These are phyloP conservation scores for Eucriotettix oculatus DNA, from an alignment of 2,888 invertebrate species.

Conservation along the genomic window DNA sequence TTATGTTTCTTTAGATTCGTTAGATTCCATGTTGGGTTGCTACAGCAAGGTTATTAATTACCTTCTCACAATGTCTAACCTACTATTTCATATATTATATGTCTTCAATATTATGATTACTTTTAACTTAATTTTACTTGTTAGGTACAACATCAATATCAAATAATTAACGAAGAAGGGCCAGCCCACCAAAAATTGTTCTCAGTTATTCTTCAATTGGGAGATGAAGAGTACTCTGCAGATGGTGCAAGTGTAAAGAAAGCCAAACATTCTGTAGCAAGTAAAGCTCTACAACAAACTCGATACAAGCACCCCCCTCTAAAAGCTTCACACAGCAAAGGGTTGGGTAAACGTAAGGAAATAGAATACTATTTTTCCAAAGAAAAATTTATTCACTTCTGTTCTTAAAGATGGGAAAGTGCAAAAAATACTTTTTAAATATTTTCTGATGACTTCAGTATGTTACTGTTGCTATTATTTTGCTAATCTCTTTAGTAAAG, in stretches of 20 bases:
- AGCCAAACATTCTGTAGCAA: constrained; percentile 93
- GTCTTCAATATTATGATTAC: neutral
- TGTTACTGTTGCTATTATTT: too few species aligned
- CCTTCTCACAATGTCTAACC: neutral
- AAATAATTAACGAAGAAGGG: constrained; percentile 87
- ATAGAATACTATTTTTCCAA: too few species aligned
- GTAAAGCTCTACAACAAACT: constrained; percentile 69
- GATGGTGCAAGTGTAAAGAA: constrained; percentile 94
- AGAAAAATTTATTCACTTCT: neutral
- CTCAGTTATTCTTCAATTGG: constrained; percentile 84
- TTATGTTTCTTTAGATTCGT: too few species aligned
- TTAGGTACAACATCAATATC: constrained; percentile 89
- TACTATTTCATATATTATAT: neutral
- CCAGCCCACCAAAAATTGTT: constrained; percentile 97
- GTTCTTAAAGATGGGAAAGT: too few species aligned
- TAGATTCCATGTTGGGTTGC: too few species aligned
- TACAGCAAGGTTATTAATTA: neutral
- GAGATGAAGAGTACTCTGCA: constrained; percentile 73
- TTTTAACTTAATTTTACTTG: constrained; percentile 8
- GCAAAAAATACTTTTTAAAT: too few species aligned
- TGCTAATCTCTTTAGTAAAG: too few species aligned
- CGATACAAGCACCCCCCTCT: constrained; percentile 70
- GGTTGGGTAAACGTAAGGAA: constrained; percentile 21
- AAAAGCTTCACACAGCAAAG: constrained; percentile 29
- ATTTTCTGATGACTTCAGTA: too few species aligned